Evolutionary conservation across 2,888 invertebrate species (phyloP).

Genomic region (Argyra leucocephala): DNA sequence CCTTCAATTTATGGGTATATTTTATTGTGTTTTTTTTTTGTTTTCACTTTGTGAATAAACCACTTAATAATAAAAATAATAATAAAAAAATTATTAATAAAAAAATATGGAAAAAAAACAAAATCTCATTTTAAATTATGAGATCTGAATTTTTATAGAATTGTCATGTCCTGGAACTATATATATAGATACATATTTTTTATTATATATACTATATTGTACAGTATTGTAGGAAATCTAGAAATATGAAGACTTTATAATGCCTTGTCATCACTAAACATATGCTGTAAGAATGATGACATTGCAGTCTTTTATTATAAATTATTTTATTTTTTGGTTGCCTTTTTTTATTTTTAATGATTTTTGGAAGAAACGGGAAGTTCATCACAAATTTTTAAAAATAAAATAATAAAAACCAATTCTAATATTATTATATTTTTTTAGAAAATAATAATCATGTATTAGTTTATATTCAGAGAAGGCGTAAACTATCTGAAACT

Average conservation of each 20-base stretch:
- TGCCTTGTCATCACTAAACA: background rate
- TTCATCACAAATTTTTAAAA: background rate
- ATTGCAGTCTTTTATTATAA: background rate
- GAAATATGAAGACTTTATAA: background rate
- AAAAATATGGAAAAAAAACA: background rate
- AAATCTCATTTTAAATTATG: background rate
- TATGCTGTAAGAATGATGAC: conserved; percentile 1
- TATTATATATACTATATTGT: background rate
- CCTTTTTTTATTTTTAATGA: background rate
- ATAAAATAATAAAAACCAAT: background rate
- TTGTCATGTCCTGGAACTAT: background rate
- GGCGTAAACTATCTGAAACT: too few species aligned
- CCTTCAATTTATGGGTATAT: background rate
- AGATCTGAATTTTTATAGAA: too few species aligned
- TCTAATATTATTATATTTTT: background rate
- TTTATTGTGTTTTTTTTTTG: background rate
- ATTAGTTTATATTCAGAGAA: background rate
- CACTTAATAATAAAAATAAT: conserved; percentile 2
- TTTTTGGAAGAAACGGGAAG: background rate
- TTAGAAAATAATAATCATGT: background rate
- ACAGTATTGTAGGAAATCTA: background rate
- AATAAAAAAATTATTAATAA: background rate
- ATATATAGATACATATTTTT: background rate
- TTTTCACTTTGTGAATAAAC: background rate
- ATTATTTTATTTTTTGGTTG: background rate